Evolutionary conservation across 2,888 invertebrate genomes (phyloP), one percentile per base, ranked within the genome.

Genomic region (Pandemis corylana): DNA sequence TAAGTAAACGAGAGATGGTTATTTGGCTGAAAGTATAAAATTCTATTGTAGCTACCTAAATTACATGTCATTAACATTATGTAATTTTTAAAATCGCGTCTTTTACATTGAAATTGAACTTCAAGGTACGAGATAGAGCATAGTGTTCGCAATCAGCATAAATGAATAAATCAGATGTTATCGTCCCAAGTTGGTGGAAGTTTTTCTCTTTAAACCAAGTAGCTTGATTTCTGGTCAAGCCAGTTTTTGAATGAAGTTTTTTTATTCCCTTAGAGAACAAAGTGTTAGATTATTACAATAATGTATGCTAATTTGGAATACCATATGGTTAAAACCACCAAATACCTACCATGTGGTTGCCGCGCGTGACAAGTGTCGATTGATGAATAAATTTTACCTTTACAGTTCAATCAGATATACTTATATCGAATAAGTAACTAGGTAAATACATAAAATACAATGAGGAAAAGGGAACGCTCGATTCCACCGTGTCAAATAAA

Each of bases 261-360:
- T 41, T 64, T 13, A 20, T n/a, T 36, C 20, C 56, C 51, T 28
- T 63, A 68, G 28, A 66, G 49, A 68, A 72, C 63, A 63, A 63
- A 36, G 28, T 67, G 72, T 53, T 28, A 44, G 9, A 51, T 41
- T 13, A 62, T 67, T 62, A 5, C 36, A 41, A 20, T 41, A 49
- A 51, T 51, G 28, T 73, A 73, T 73, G 68, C 68, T 59, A 68
- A 73, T 71, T 41, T 15, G 15, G 12, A 49, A 28, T 28, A 13
- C 7, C 51, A 49, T 41, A 20, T 59, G 41, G n/a, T n/a, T n/a
- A n/a, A n/a, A n/a, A n/a, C n/a, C n/a, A n/a, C n/a, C n/a, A n/a
- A n/a, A n/a, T n/a, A n/a, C n/a, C n/a, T 28, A 13, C 7, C 51
- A 49, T 41, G n/a, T 59, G 41, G 42, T 49, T 12, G 46, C 10